Percentiles rank a stretch among this genome's conserved stretches.
phyloP scores from a whole-genome alignment of 2,888 invertebrate species.

The Caenorhabditis plicata region DNA sequence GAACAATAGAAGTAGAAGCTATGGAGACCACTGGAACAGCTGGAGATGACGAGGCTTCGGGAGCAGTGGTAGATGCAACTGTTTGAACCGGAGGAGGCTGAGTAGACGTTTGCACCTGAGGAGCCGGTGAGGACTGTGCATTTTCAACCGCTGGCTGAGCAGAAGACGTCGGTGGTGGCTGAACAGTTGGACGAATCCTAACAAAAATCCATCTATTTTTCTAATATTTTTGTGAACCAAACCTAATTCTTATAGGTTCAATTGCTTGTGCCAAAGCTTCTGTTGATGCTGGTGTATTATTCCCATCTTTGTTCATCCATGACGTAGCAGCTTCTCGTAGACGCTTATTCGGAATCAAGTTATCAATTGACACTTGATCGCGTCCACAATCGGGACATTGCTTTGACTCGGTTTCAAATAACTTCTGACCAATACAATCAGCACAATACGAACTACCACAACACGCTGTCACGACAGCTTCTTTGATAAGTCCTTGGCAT shows the following conservation, averaged over 20 bases:
- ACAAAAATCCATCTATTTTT: too few species aligned
- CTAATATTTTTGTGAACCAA: conserved; percentile 8
- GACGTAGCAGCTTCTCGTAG: conserved; percentile 52
- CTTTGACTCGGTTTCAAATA: conserved; percentile 46
- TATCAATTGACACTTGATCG: conserved; percentile 38
- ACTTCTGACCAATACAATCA: conserved; percentile 75
- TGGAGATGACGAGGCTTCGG: neutral
- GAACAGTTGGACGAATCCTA: too few species aligned
- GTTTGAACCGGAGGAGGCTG: neutral
- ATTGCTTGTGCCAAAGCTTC: conserved; percentile 1
- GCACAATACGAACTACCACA: conserved; percentile 98
- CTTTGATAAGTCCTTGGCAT: conserved; percentile 80
- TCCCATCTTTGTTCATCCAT: conserved; percentile 27
- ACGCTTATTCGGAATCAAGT: conserved; percentile 56
- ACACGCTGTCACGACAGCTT: conserved; percentile 96
- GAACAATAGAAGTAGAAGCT: neutral
- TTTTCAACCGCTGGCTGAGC: conserved; percentile 9
- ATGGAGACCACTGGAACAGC: neutral
- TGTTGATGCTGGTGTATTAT: conserved; percentile 3
- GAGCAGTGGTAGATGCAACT: neutral
- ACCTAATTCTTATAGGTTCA: conserved; percentile 28
- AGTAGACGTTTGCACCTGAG: neutral
- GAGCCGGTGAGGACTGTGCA: neutral
- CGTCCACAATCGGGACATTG: conserved; percentile 47
- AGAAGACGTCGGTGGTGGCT: too few species aligned